Conservation (phyloP, 2,888 invertebrate genomes). For the Cheilosia grossa region DNA sequence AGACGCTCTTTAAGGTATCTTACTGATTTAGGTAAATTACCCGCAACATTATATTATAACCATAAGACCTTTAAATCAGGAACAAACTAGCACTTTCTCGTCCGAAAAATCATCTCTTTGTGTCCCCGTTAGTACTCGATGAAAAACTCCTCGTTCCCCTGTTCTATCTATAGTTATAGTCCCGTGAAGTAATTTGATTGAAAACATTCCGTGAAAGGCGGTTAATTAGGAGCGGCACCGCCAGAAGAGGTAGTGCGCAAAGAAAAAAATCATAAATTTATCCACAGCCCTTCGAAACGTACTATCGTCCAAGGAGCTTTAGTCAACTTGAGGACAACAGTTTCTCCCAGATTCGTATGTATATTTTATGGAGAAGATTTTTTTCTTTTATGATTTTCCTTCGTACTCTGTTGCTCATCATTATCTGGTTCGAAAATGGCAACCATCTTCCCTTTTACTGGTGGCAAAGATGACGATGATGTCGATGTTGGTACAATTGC, state of each 20-base stretch:
- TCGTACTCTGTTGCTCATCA: conserved; percentile 3
- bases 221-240: conserved; percentile 1
- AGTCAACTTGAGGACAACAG: conserved; percentile 25
- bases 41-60: too few species aligned
- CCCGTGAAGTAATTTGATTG: too few species aligned
- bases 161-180: too few species aligned
- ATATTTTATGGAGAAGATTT: conserved; percentile 30
- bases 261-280: not conserved
- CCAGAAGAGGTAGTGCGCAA: conserved; percentile 1
- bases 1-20: too few species aligned
- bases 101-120: too few species aligned
- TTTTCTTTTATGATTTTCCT: conserved; percentile 24
- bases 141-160: too few species aligned
- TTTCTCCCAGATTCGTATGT: conserved; percentile 30
- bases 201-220: not conserved
- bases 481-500: not conserved
- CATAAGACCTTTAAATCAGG: too few species aligned
- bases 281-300: conserved; percentile 12
- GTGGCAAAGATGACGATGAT: not conserved
- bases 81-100: too few species aligned
- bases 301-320: conserved; percentile 41
- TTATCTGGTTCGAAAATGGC: conserved; percentile 19
- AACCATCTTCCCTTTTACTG: conserved; percentile 10
- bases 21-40: too few species aligned
- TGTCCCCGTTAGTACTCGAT: too few species aligned